phyloP scores from a whole-genome alignment of 1,140 invertebrate species.

The Drosophila sturtevanti region DNA sequence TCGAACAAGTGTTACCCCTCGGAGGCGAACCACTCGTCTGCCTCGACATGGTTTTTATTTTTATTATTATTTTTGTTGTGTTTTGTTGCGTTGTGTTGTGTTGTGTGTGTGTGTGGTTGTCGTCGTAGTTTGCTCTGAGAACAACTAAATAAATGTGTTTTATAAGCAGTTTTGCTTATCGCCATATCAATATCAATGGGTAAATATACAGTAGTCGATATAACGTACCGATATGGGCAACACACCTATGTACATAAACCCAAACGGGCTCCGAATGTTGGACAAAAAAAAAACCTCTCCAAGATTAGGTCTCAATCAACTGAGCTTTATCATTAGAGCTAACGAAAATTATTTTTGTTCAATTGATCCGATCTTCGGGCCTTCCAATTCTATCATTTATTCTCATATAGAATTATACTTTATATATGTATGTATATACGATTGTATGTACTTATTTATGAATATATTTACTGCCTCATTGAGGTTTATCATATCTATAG shows the following conservation, averaged over 20 bases:
- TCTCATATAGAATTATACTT: background rate
- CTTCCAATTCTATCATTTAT: background rate
- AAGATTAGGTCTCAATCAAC: slow-evolving; percentile 41
- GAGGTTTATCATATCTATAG: slow-evolving; percentile 45
- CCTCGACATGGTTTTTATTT: slow-evolving; percentile 1
- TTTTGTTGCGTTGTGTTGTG: background rate
- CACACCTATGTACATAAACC: slow-evolving; percentile 57
- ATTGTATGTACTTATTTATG: too few species aligned
- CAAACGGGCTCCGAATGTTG: slow-evolving; percentile 12
- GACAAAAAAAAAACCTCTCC: background rate
- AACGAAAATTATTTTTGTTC: slow-evolving; percentile 17
- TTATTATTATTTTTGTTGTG: background rate
- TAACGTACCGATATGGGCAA: slow-evolving; percentile 55
- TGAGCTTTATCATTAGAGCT: slow-evolving; percentile 40
- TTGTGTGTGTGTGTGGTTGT: background rate
- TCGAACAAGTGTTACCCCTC: slow-evolving; percentile 77
- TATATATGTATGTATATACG: too few species aligned
- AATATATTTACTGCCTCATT: slow-evolving; percentile 23
- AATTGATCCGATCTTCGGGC: background rate
- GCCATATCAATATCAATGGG: slow-evolving; percentile 78
- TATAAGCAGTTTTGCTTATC: slow-evolving; percentile 80
- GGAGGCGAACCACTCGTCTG: slow-evolving; percentile 31
- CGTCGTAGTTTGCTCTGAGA: slow-evolving; percentile 27
- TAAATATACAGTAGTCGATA: slow-evolving; percentile 81
- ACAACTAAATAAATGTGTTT: slow-evolving; percentile 80